These are phyloP conservation scores for Caenorhabditis tropicalis DNA, from an alignment of 1,140 invertebrate genomes.

Conservation along the genomic window DNA sequence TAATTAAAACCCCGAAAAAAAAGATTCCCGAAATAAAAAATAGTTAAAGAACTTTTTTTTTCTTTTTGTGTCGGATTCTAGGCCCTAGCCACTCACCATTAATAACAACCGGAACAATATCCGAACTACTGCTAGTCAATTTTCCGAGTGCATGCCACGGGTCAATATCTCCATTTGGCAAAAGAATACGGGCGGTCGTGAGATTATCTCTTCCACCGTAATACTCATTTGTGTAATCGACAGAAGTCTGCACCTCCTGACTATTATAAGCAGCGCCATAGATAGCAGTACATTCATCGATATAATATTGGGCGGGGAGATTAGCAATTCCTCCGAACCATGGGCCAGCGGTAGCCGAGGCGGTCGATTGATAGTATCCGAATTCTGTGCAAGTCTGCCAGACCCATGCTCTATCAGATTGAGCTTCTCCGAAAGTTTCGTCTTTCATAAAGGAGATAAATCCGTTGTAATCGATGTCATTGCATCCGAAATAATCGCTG, in stretches of 20 bases:
- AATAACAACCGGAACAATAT: slow-evolving; percentile 71
- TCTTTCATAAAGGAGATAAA: slow-evolving; percentile 53
- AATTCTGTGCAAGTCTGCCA: slow-evolving; percentile 95
- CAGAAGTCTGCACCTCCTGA: slow-evolving; percentile 75
- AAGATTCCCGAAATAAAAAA: no score
- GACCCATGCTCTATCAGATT: slow-evolving; percentile 79
- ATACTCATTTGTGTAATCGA: slow-evolving; percentile 79
- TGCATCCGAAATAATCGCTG: slow-evolving; percentile 46
- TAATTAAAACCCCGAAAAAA: no score
- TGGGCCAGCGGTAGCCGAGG: slow-evolving; percentile 72
- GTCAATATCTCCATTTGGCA: slow-evolving; percentile 88
- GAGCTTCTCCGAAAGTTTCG: slow-evolving; percentile 29
- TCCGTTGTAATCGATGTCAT: slow-evolving; percentile 54
- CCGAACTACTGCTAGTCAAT: slow-evolving; percentile 64
- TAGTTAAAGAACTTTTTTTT: no score
- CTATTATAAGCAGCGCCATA: slow-evolving; percentile 78
- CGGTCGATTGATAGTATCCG: slow-evolving; percentile 89
- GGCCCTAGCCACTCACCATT: slow-evolving; percentile 40
- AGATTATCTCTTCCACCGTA: slow-evolving; percentile 82
- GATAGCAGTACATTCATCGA: slow-evolving; percentile 83
- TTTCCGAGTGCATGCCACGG: slow-evolving; percentile 86
- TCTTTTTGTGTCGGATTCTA: no score
- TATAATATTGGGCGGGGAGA: slow-evolving; percentile 78
- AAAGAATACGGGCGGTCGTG: slow-evolving; percentile 80
- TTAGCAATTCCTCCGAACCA: slow-evolving; percentile 51